Conservation (phyloP, 2,113 vertebrate species). For the Heterochromis multidens region DNA sequence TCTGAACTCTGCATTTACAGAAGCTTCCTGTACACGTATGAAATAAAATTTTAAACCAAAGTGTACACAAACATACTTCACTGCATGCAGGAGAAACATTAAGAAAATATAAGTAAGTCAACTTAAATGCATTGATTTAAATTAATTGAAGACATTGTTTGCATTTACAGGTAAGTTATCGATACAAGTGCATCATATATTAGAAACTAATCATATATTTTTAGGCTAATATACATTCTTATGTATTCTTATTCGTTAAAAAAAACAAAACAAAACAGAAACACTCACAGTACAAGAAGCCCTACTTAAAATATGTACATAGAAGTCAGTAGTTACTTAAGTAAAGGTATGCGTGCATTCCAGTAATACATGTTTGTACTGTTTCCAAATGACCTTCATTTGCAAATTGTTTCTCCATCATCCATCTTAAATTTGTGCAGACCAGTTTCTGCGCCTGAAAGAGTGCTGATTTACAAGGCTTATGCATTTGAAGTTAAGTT, state of each 20-base stretch:
- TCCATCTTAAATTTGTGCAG: not conserved
- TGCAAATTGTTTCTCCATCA: not conserved
- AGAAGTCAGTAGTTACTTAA: not conserved
- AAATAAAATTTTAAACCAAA: not conserved
- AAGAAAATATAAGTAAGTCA: not conserved
- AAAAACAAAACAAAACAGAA: not conserved
- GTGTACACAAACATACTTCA: not conserved
- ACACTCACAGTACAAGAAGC: not conserved
- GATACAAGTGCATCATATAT: not conserved
- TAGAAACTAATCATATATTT: not conserved
- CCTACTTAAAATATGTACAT: not conserved
- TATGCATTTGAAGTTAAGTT: slow-evolving; percentile 12
- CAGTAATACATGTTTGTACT: not conserved
- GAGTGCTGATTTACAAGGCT: not conserved
- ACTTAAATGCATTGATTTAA: not conserved
- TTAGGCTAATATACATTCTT: not conserved
- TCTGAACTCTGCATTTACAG: not conserved
- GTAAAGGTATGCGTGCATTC: not conserved
- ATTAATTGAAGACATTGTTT: not conserved
- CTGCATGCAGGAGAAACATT: not conserved
- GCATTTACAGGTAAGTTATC: not conserved
- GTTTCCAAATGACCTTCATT: not conserved
- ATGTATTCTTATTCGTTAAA: not conserved
- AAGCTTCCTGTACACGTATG: not conserved
- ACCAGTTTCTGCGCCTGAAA: not conserved